phyloP scores from a whole-genome alignment of 2,113 vertebrate genomes.

The Crocuta crocuta region DNA sequence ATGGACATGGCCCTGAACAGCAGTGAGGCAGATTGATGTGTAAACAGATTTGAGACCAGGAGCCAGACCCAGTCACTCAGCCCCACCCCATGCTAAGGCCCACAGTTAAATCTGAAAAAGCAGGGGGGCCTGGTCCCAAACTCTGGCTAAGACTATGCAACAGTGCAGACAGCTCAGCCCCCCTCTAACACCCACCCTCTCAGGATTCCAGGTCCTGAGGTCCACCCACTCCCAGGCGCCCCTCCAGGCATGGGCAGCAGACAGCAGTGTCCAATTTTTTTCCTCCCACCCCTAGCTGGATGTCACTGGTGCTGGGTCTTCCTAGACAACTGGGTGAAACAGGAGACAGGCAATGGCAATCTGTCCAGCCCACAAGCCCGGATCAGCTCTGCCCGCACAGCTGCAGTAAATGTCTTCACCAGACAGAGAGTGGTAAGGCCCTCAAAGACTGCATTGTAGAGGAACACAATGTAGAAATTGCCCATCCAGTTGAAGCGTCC shows the following conservation, averaged over 20 bases:
- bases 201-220: conserved; percentile 63
- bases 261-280: conserved; percentile 69
- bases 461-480: conserved; percentile 96
- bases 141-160: conserved; percentile 81
- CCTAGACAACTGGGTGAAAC: conserved; percentile 83
- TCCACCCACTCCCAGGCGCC: not conserved
- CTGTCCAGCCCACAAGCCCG: conserved; percentile 95
- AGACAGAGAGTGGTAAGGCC: conserved; percentile 95
- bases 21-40: conserved; percentile 78
- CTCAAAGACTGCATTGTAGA: conserved; percentile 97
- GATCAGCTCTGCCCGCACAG: conserved; percentile 94
- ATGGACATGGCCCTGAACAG: conserved; percentile 68
- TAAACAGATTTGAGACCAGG: conserved; percentile 73
- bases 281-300: conserved; percentile 23
- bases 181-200: conserved; percentile 54
- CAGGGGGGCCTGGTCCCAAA: conserved; percentile 70
- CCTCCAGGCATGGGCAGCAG: conserved; percentile 64
- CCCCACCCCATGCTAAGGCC: not conserved
- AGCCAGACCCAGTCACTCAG: conserved; percentile 2
- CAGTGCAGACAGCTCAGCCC: conserved; percentile 72
- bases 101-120: conserved; percentile 62
- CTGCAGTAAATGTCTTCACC: conserved; percentile 95
- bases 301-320: conserved; percentile 81
- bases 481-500: conserved; percentile 97
- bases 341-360: conserved; percentile 90